These are phyloP conservation scores for Delphinapterus leucas DNA, from an alignment of 2,113 vertebrate genomes.

Conservation along the genomic window DNA sequence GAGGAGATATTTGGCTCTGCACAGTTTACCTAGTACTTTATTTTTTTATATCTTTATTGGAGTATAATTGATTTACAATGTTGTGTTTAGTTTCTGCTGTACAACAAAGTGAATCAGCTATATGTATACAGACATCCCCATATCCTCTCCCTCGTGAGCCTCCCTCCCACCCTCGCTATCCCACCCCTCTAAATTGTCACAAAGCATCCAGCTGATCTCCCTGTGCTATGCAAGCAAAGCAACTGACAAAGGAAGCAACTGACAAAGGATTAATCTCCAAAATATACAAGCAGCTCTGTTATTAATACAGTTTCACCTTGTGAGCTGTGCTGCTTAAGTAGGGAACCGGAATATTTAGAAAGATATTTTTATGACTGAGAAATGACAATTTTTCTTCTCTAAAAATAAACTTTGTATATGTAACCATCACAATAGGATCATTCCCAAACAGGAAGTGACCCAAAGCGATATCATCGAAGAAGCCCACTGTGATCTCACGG, in stretches of 20 bases:
- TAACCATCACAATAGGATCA: conserved; percentile 29
- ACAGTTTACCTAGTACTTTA: not conserved
- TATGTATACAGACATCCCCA: too few relatives aligned
- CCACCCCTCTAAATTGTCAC: too few relatives aligned
- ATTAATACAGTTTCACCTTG: not conserved
- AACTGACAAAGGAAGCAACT: too few relatives aligned
- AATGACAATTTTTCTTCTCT: conserved; percentile 17
- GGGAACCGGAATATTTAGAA: not conserved
- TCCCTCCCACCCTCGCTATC: too few relatives aligned
- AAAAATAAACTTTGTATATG: conserved; percentile 51
- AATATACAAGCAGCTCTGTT: not conserved
- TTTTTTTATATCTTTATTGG: not conserved
- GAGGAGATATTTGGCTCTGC: not conserved
- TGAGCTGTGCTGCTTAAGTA: not conserved
- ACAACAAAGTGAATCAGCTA: too few relatives aligned
- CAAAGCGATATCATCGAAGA: not conserved
- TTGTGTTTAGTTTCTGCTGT: too few relatives aligned
- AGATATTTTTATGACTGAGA: conserved; percentile 22
- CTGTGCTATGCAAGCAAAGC: not conserved
- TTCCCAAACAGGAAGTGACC: conserved; percentile 23
- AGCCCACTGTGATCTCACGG: not conserved
- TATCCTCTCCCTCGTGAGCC: too few relatives aligned
- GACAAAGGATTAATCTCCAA: too few relatives aligned
- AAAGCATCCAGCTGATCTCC: not conserved
- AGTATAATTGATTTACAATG: too few relatives aligned